These are phyloP conservation scores for Spatula clypeata DNA, from an alignment of 2,797 vertebrate genomes.

Conservation along the genomic window DNA sequence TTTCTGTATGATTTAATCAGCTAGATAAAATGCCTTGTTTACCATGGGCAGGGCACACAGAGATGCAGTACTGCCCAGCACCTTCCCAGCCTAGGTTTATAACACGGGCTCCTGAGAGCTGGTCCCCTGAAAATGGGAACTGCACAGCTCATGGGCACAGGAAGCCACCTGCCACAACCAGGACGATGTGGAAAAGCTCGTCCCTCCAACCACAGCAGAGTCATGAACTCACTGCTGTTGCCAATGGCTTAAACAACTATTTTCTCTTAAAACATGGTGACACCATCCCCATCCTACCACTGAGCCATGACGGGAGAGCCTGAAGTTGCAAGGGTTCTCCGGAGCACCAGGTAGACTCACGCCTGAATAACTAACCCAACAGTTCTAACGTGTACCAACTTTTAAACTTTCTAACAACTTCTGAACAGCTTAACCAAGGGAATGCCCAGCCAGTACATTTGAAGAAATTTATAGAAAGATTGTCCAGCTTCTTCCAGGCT, in stretches of 20 bases:
- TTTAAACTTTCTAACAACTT: not conserved
- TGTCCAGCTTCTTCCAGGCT: not conserved
- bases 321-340: not conserved
- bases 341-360: not conserved
- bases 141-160: accelerated
- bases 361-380: not conserved
- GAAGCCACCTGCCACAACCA: not conserved
- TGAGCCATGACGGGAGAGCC: not conserved
- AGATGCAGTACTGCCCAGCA: not conserved
- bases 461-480: not conserved
- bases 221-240: not conserved
- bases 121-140: not conserved
- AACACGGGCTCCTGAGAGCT: not conserved
- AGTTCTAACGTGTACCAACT: not conserved
- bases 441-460: not conserved
- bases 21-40: not conserved
- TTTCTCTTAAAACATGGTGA: not conserved
- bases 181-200: accelerated
- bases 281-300: not conserved
- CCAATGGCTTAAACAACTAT: not conserved
- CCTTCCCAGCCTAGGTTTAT: not conserved
- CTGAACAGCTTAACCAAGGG: not conserved
- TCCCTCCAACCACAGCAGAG: not conserved
- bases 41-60: not conserved
- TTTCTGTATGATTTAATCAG: not conserved